These are phyloP conservation scores for Aeoliscus strigatus DNA, from an alignment of 2,797 vertebrate species.

Conservation along the genomic window DNA sequence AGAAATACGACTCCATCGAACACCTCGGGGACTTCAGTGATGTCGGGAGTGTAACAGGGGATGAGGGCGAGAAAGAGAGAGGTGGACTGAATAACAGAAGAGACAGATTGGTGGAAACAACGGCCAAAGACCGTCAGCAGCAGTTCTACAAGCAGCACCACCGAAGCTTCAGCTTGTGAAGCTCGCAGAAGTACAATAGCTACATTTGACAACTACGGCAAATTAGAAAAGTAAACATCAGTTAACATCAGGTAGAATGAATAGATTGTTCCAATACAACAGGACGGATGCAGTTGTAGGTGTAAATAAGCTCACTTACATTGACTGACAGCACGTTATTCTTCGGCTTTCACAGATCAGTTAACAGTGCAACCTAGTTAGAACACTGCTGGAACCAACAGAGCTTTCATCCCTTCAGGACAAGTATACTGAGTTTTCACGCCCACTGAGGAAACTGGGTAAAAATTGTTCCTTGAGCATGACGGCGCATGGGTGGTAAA, in stretches of 20 bases:
- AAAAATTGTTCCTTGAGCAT: conserved; percentile 39
- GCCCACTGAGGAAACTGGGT: conserved; percentile 28
- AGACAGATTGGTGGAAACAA: conserved; percentile 34
- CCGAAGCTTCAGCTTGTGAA: conserved; percentile 78
- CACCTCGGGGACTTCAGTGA: conserved; percentile 84
- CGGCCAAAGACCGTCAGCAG: conserved; percentile 60
- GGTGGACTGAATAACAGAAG: conserved; percentile 33
- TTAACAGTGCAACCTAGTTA: conserved; percentile 23
- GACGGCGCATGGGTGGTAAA: conserved; percentile 22
- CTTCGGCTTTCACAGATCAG: conserved; percentile 28
- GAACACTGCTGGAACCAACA: conserved; percentile 31
- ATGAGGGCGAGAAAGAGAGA: conserved; percentile 54
- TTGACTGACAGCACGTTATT: conserved; percentile 38
- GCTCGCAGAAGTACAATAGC: neutral
- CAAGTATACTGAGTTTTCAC: conserved; percentile 19
- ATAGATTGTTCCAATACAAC: conserved; percentile 11
- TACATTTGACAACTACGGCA: conserved; percentile 3
- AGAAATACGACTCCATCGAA: conserved; percentile 90
- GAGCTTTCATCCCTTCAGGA: conserved; percentile 26
- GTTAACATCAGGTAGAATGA: conserved; percentile 8
- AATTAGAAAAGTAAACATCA: conserved; percentile 2
- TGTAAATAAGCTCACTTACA: conserved; percentile 45
- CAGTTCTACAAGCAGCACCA: conserved; percentile 75
- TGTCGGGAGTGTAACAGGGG: conserved; percentile 65
- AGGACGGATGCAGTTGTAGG: conserved; percentile 5